Evolutionary conservation across 2,113 vertebrate genomes (phyloP).

Genomic region (Halcyon malimbica): DNA sequence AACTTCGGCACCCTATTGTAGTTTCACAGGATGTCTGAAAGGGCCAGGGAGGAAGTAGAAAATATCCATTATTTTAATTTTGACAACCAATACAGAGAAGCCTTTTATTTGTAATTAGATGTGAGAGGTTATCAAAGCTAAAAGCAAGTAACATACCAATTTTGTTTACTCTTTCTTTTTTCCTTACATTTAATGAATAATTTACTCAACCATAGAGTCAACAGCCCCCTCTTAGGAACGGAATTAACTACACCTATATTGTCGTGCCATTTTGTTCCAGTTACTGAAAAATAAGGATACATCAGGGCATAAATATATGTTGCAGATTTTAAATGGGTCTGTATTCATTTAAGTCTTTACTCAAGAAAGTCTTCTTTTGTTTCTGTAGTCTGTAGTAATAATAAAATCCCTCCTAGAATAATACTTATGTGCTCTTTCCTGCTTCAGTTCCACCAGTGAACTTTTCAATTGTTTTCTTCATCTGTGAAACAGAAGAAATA

Average conservation of each 20-base stretch:
- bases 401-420: not conserved
- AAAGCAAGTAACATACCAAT: conserved; percentile 79
- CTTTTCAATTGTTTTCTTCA: not conserved
- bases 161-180: conserved; percentile 73
- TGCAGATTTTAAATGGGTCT: not conserved
- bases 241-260: conserved; percentile 67
- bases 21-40: not conserved
- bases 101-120: conserved; percentile 77
- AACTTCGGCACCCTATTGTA: conserved; percentile 10
- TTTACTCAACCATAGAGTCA: conserved; percentile 71
- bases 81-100: not conserved
- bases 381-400: not conserved
- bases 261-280: conserved; percentile 70
- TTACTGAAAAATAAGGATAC: conserved; percentile 22
- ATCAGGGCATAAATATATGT: not conserved
- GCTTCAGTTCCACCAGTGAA: not conserved
- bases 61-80: conserved; percentile 35
- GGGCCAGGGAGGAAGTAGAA: not conserved
- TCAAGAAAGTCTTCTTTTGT: not conserved
- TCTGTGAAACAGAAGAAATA: not conserved
- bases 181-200: conserved; percentile 78
- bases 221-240: conserved; percentile 55
- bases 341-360: not conserved
- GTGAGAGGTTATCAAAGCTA: conserved; percentile 83
- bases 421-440: not conserved